phyloP scores from a whole-genome alignment of 2,888 invertebrate species.

The Tupiocoris notatus region DNA sequence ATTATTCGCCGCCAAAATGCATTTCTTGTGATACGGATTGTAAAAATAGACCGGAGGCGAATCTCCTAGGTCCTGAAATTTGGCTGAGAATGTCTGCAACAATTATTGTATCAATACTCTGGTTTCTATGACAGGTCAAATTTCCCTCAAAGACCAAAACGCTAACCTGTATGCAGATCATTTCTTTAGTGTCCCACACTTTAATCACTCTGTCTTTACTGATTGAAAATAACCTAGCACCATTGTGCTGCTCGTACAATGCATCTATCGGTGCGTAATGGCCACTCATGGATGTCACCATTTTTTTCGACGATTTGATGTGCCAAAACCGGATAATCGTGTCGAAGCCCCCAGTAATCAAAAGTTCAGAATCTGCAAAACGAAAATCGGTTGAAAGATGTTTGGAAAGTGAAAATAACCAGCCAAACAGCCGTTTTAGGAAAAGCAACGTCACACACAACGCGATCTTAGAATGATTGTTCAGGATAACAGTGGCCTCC shows the following conservation, averaged over 20 bases:
- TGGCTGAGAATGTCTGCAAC: slow-evolving; percentile 24
- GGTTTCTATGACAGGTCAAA: slow-evolving; percentile 3
- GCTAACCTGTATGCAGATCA: slow-evolving; percentile 64
- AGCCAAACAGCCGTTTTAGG: too few species aligned
- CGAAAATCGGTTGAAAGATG: too few species aligned
- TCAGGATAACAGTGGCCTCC: too few species aligned
- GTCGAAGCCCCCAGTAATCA: slow-evolving; percentile 70
- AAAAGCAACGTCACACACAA: too few species aligned
- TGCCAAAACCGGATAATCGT: slow-evolving; percentile 71
- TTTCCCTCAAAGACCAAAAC: too few species aligned
- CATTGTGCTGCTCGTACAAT: slow-evolving; percentile 66
- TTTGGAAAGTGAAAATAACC: too few species aligned
- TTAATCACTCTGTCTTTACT: slow-evolving; percentile 71
- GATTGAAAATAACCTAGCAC: slow-evolving; percentile 68
- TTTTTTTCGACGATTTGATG: slow-evolving; percentile 69
- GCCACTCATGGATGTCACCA: slow-evolving; percentile 58
- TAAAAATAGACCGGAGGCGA: slow-evolving; percentile 34
- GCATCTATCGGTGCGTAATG: slow-evolving; percentile 69
- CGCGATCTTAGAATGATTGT: too few species aligned
- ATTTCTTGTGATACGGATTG: slow-evolving; percentile 47
- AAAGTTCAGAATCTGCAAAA: slow-evolving; percentile 56
- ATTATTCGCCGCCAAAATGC: slow-evolving; percentile 65
- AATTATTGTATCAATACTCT: too few species aligned
- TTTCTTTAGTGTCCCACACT: slow-evolving; percentile 71
- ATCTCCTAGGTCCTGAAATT: slow-evolving; percentile 29